A percentile compares a stretch with the other conserved stretches of the same genome.
Evolutionary conservation across 2,113 vertebrate species (phyloP).

Genomic region (Corythornis cristatus): DNA sequence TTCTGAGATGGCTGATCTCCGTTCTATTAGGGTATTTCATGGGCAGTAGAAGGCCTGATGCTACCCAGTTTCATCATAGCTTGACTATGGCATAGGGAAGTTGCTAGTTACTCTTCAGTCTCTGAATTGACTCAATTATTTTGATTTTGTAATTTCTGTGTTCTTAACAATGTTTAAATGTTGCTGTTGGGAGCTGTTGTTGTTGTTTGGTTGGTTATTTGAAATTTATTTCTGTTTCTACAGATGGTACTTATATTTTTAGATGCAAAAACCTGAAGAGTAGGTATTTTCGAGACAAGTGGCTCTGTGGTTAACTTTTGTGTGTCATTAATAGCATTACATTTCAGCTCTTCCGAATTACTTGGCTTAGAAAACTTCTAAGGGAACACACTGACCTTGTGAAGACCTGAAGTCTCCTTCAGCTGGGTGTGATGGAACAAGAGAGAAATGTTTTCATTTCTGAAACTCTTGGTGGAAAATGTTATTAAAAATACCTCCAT

Average conservation of each 20-base stretch:
- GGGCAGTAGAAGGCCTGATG: background rate
- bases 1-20: background rate
- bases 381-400: background rate
- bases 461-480: background rate
- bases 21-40: rapidly evolving
- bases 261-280: background rate
- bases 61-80: background rate
- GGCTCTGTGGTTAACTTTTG: background rate
- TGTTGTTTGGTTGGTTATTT: background rate
- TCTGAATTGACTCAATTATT: background rate
- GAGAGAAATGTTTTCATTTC: background rate
- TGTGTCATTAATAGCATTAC: background rate
- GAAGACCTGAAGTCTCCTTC: background rate
- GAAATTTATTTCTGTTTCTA: background rate
- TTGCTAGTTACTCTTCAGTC: background rate
- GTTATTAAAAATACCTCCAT: background rate
- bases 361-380: background rate
- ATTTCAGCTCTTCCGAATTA: background rate
- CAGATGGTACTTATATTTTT: background rate
- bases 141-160: background rate
- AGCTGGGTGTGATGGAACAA: background rate
- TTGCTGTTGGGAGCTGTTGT: background rate
- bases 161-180: background rate
- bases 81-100: background rate
- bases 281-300: background rate